Conservation (phyloP, 2,888 invertebrate species). For the Campoletis raptor region DNA sequence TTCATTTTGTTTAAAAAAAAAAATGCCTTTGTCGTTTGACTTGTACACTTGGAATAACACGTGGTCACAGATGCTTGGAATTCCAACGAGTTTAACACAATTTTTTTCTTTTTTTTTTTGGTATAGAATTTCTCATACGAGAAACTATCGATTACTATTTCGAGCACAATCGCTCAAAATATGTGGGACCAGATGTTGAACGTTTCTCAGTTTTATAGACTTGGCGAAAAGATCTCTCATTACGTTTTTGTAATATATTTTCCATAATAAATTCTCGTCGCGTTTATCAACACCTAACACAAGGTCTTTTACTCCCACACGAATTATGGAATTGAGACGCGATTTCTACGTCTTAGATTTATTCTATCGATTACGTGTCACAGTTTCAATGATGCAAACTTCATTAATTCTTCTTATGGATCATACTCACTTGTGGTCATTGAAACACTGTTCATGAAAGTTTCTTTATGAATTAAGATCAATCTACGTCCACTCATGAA, state of each 20-base stretch:
- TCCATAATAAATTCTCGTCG: conserved; percentile 37
- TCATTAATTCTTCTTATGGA: conserved; percentile 33
- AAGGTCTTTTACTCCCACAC: conserved; percentile 60
- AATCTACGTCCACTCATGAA: conserved; percentile 7
- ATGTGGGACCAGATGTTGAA: conserved; percentile 48
- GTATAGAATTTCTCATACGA: neutral
- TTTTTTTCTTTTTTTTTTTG: neutral
- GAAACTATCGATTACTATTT: conserved; percentile 49
- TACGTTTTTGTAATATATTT: neutral
- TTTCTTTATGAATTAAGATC: conserved; percentile 9
- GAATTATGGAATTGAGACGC: conserved; percentile 8
- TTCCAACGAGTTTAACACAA: neutral
- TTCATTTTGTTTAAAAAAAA: conserved; percentile 14
- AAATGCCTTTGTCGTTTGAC: conserved; percentile 32
- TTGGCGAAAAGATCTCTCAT: neutral
- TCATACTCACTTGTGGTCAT: neutral
- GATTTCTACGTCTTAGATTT: conserved; percentile 33
- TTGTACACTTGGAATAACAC: conserved; percentile 45
- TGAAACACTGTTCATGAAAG: neutral
- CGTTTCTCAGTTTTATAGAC: conserved; percentile 24
- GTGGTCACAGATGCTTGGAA: conserved; percentile 36
- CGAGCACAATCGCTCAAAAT: conserved; percentile 44
- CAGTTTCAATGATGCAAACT: conserved; percentile 30
- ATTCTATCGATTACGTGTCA: conserved; percentile 59
- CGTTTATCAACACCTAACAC: conserved; percentile 32